phyloP scores from a whole-genome alignment of 2,888 invertebrate genomes.

The Drosophila imparisetae region DNA sequence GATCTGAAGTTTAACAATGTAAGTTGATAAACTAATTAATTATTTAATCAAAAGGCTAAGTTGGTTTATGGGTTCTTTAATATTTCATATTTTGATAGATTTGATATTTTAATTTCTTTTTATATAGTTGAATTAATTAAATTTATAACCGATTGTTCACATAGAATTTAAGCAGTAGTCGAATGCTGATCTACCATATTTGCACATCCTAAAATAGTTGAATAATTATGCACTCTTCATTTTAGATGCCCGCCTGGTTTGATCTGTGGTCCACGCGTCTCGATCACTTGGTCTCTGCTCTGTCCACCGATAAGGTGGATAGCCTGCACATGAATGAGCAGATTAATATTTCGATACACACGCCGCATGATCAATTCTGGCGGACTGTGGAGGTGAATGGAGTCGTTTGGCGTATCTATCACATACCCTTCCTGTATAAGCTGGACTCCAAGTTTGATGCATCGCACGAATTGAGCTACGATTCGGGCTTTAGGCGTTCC shows the following conservation, averaged over 20 bases:
- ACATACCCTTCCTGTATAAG: conserved; percentile 83
- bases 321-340: conserved; percentile 81
- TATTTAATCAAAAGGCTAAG: not conserved
- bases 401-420: conserved; percentile 83
- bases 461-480: conserved; percentile 82
- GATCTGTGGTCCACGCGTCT: conserved; percentile 82
- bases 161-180: too few relatives aligned
- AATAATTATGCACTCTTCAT: not conserved
- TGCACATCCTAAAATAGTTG: not conserved
- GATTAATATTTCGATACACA: conserved; percentile 81
- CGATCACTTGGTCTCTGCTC: conserved; percentile 83
- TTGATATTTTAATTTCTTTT: not conserved
- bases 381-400: conserved; percentile 82
- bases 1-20: conserved; percentile 83
- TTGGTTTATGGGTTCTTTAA: not conserved
- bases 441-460: conserved; percentile 84
- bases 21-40: conserved; percentile 25
- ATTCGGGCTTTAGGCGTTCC: conserved; percentile 83
- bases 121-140: not conserved
- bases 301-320: conserved; percentile 81
- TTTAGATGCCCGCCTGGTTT: conserved; percentile 84
- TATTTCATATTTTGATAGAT: too few relatives aligned
- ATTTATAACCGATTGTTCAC: not conserved
- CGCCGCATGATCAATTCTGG: conserved; percentile 82
- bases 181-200: not conserved